Base-by-base conservation (phyloP, 2,113 vertebrate genomes). In the Anhinga rufa region DNA sequence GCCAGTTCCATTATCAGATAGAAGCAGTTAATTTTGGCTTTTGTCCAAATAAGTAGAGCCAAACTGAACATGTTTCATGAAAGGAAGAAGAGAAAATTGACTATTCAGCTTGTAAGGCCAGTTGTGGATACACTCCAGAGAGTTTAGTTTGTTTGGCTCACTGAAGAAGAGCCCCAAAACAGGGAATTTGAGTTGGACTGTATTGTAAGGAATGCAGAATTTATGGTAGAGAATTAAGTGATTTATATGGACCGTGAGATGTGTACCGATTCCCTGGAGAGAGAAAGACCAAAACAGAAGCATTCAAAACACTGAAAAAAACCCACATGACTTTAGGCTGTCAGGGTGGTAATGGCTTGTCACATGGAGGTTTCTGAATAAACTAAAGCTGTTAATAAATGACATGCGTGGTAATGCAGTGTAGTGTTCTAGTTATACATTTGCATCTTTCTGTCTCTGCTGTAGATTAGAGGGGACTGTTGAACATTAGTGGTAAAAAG, bases 161-260 rank as follows among this genome's bases (percentile, higher is more conserved):
- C 22, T 65, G 54, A 84, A 71, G 86, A 82, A 83, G 38, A 60
- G 70, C 46, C n/a, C 25, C 6, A 24, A 72, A 82, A 0, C 9
- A 71, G 12, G 19, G 61, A 75, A 57, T 84, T 72, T 74, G 36
- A 51, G 40, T 80, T 71, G 21, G 60, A 65, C 9, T n/a, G 20
- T 78, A 51, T 16, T 77, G 16, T 74, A 81, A 75, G 9, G 9
- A 68, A 18, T 31, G 55, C 55, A 60, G 52, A 68, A 65, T 77
- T 92, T 87, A 24, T 65, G 32, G 21, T 9, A 51, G 36, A 68
- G 31, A 60, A 16, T 68, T 57, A 18, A 34, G 46, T 24, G 51
- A 1, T 58, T 69, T 29, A 26, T 60, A 31, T 51, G 62, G 36
- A 68, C 42, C 1, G 0, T 62, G 21, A 31, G 49, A 32, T 0